Conservation (phyloP, 2,888 invertebrate genomes). For the Polydesmus complanatus region DNA sequence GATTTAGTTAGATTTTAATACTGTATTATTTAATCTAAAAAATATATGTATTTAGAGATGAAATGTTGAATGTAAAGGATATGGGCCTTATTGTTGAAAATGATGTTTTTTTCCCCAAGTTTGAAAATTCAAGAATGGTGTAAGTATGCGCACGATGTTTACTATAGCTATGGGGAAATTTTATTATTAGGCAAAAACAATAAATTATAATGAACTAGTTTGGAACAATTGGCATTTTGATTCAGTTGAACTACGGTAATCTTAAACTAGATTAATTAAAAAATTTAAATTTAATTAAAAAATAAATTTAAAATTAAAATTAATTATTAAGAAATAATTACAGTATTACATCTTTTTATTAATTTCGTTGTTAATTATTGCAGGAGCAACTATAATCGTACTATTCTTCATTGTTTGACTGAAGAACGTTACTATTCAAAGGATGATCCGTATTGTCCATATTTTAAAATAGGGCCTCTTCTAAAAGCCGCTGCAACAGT, state of each 20-base stretch:
- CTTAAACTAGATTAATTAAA: no score
- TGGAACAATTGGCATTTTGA: no score
- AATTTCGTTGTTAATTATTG: neutral
- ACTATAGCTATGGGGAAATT: no score
- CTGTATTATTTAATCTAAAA: no score
- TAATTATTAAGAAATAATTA: neutral
- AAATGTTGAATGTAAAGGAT: neutral
- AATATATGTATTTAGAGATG: neutral
- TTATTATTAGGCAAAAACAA: no score
- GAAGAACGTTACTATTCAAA: neutral
- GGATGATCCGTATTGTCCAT: neutral
- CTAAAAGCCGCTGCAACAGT: neutral
- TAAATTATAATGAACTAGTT: no score
- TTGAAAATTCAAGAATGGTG: neutral
- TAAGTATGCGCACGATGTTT: no score
- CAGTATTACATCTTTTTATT: neutral
- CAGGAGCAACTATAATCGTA: neutral
- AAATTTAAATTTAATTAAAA: no score
- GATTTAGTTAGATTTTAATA: no score
- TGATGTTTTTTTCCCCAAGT: neutral
- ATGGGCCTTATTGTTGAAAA: neutral
- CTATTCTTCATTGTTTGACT: neutral
- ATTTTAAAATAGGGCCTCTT: neutral
- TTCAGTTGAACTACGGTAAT: no score
- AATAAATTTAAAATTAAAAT: no score